A percentile compares a stretch with the other conserved stretches of the same genome.
Evolutionary conservation across 2,797 vertebrate species (phyloP).

Genomic region (Rhabdomys pumilio): DNA sequence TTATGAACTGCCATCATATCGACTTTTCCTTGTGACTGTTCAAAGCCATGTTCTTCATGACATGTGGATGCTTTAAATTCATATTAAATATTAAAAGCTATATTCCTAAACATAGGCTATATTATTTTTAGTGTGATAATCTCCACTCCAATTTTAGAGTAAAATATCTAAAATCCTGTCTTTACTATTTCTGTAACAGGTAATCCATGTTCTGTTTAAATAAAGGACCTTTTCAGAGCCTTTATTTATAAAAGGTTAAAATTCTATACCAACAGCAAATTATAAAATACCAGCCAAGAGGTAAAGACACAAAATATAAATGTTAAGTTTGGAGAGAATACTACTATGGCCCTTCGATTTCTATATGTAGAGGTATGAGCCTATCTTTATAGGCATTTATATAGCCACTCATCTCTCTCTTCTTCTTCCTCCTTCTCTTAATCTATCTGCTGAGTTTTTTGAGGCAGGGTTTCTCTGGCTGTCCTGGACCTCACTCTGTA

Average conservation of each 20-base stretch:
- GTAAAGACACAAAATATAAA: conserved; percentile 28
- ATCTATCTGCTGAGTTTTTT: background rate
- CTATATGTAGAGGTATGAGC: background rate
- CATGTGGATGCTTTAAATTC: background rate
- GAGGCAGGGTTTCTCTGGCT: background rate
- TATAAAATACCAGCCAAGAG: conserved; percentile 43
- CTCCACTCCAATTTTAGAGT: conserved; percentile 48
- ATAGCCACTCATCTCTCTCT: background rate
- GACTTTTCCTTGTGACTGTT: conserved; percentile 31
- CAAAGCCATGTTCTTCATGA: conserved; percentile 33
- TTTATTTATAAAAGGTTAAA: conserved; percentile 59
- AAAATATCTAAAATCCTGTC: conserved; percentile 52
- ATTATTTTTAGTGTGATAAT: conserved; percentile 15
- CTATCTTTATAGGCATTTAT: background rate
- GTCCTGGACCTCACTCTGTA: background rate
- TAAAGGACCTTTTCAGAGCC: background rate
- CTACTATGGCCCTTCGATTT: background rate
- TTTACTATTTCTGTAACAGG: background rate
- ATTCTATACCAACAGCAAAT: background rate
- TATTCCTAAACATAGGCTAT: conserved; percentile 56
- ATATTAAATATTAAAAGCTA: conserved; percentile 41
- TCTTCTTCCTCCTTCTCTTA: too few species aligned
- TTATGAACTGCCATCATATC: background rate
- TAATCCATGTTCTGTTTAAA: conserved; percentile 44
- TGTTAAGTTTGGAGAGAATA: conserved; percentile 24